Percentiles rank a stretch among this genome's conserved stretches.
Evolutionary conservation across 2,113 vertebrate genomes (phyloP).

Genomic region (Ciconia maguari): DNA sequence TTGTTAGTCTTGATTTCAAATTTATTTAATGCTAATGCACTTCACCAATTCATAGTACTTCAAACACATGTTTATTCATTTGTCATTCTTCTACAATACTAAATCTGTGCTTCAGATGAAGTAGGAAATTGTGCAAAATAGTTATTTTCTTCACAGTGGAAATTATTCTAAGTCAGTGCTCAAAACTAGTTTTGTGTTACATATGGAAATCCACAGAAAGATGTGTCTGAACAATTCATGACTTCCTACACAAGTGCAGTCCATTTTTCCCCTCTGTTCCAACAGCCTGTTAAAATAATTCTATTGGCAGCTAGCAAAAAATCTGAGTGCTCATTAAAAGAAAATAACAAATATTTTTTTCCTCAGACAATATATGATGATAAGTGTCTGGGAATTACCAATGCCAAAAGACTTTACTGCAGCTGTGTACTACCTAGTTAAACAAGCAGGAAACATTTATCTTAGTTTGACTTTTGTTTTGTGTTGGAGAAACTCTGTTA

Average conservation of each 20-base stretch:
- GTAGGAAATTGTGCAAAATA: conserved; percentile 12
- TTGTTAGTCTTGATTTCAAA: conserved; percentile 50
- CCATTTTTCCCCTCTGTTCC: conserved; percentile 48
- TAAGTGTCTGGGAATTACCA: conserved; percentile 21
- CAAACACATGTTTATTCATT: conserved; percentile 12
- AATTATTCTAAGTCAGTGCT: neutral
- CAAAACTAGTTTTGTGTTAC: neutral
- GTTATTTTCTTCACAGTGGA: neutral
- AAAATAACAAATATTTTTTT: neutral
- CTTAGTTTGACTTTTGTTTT: conserved; percentile 37
- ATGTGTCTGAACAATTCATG: conserved; percentile 53
- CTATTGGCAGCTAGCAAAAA: conserved; percentile 36
- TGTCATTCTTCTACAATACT: neutral
- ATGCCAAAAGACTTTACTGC: neutral
- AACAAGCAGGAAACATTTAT: conserved; percentile 39
- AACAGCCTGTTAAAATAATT: conserved; percentile 54
- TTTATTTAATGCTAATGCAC: conserved; percentile 25
- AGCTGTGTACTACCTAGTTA: conserved; percentile 12
- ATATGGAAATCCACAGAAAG: conserved; percentile 51
- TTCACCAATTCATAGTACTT: conserved; percentile 19
- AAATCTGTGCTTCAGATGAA: neutral
- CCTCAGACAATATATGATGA: neutral
- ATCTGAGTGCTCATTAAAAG: conserved; percentile 45
- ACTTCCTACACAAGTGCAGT: conserved; percentile 42
- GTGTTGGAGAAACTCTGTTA: conserved; percentile 29